Evolutionary conservation across 2,888 invertebrate genomes (phyloP).

Genomic region (Pherbina coryleti): DNA sequence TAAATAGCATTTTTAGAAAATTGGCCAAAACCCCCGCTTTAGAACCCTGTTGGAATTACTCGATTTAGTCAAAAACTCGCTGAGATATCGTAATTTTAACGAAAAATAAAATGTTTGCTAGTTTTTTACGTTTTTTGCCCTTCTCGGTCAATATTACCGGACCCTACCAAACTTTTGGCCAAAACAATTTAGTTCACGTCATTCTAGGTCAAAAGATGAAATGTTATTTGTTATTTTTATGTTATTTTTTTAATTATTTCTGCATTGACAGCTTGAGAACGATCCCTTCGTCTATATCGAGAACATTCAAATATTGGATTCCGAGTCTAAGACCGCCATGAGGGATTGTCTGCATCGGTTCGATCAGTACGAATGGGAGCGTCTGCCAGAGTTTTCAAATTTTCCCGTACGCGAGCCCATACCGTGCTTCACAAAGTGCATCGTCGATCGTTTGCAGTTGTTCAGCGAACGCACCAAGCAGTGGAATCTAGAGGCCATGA

Average conservation of each 20-base stretch:
- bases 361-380: conserved; percentile 56
- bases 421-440: conserved; percentile 61
- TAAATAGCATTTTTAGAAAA: no score
- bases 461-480: conserved; percentile 54
- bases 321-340: conserved; percentile 58
- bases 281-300: conserved; percentile 63
- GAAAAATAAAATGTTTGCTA: no score
- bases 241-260: neutral
- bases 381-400: conserved; percentile 49
- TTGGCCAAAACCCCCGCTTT: no score
- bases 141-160: no score
- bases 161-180: no score
- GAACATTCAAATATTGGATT: conserved; percentile 52
- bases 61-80: no score
- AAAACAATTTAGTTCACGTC: no score
- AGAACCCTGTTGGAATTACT: no score
- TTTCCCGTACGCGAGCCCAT: conserved; percentile 60
- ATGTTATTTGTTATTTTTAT: no score
- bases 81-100: no score
- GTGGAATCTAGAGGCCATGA: conserved; percentile 57
- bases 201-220: no score
- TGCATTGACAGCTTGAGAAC: conserved; percentile 56
- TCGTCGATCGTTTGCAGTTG: conserved; percentile 55
- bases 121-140: no score
- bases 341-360: conserved; percentile 58